Conservation (phyloP, 2,113 vertebrate genomes). For the Condylura cristata region DNA sequence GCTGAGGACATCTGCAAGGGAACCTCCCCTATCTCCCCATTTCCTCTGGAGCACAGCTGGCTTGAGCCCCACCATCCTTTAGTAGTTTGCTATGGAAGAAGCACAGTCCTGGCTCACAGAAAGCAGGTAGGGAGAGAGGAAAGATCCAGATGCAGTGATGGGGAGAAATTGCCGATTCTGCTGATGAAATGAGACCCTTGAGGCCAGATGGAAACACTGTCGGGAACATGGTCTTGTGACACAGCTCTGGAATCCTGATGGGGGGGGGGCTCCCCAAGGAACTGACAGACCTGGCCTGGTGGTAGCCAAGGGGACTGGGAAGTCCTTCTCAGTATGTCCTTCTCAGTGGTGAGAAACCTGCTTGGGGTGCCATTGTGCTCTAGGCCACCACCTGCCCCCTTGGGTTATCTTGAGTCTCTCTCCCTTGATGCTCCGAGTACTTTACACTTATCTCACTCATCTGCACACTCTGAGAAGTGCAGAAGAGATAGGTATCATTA, state of each 20-base stretch:
- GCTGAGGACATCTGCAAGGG: neutral
- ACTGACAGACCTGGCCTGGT: neutral
- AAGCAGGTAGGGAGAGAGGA: constrained; percentile 1
- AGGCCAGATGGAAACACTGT: neutral
- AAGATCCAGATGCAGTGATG: neutral
- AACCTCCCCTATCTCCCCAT: neutral
- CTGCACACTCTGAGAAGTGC: constrained; percentile 51
- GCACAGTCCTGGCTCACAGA: neutral
- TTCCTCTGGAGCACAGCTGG: neutral
- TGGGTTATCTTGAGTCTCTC: neutral
- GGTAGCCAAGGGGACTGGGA: neutral
- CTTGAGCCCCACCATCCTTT: neutral
- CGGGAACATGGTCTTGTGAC: neutral
- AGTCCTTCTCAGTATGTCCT: accelerated
- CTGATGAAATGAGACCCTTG: neutral
- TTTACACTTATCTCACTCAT: constrained; percentile 31
- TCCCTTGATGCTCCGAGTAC: constrained; percentile 19
- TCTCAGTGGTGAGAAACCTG: neutral
- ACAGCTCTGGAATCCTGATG: neutral
- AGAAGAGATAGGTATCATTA: constrained; percentile 58
- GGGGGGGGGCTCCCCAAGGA: neutral
- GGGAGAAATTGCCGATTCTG: neutral
- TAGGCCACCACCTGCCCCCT: neutral
- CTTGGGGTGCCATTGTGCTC: neutral
- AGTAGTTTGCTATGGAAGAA: neutral